phyloP scores from a whole-genome alignment of 2,113 vertebrate genomes.

The Empidonax alnorum region DNA sequence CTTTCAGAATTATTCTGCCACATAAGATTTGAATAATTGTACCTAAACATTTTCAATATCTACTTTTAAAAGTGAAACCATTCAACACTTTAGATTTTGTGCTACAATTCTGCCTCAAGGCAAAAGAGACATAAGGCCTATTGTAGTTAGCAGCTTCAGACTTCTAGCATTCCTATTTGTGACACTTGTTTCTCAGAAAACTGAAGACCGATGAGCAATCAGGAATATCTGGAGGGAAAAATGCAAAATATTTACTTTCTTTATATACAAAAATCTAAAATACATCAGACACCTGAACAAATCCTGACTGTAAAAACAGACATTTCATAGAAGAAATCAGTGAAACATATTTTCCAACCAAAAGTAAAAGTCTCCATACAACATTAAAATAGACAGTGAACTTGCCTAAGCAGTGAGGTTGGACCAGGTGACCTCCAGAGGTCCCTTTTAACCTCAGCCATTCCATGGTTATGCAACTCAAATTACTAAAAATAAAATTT shows the following conservation, averaged over 20 bases:
- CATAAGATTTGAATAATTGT: background rate
- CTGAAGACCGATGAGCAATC: background rate
- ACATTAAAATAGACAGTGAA: background rate
- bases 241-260: background rate
- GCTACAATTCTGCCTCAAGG: background rate
- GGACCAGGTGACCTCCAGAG: background rate
- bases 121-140: background rate
- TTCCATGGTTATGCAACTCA: background rate
- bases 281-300: background rate
- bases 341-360: background rate
- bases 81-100: background rate
- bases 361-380: background rate
- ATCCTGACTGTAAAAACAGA: background rate
- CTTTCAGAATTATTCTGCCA: background rate
- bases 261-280: background rate
- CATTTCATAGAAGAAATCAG: background rate
- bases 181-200: background rate
- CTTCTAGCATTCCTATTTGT: background rate
- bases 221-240: background rate
- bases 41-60: background rate
- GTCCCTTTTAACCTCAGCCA: background rate
- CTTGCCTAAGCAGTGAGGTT: background rate
- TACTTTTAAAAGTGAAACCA: background rate
- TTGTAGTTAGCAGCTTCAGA: background rate
- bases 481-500: background rate